Base-by-base conservation (phyloP, 2,113 vertebrate species). In the Cinclus mexicanus region DNA sequence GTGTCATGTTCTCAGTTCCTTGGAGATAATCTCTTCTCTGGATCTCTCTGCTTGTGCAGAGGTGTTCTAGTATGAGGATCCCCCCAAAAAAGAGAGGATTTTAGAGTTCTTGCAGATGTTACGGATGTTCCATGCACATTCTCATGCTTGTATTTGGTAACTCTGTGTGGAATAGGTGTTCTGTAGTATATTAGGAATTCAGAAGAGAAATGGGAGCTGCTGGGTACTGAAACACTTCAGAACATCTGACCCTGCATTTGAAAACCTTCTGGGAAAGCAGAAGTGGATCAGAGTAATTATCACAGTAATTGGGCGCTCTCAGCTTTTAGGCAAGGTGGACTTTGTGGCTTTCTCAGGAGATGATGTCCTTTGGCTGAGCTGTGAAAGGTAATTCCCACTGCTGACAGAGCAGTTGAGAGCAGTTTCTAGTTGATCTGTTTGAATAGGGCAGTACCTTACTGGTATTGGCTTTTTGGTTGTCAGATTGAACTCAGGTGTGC, bases 41-140 rank as follows among this genome's bases (percentile, higher is more conserved):
- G 39, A 14, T 57, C 18, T 60, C 82, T 65, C 16, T 59, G 21
- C 50, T 78, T 33, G 11, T 61, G 15, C 42, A 10, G 37, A 31
- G 29, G 15, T 57, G 11, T 33, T 77, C 7, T 1, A 16, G 8
- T 20, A 14, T 17, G 60, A 75, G 22, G 11, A 23, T 65, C 22
- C 23, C 14, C 50, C 50, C 2, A 6, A 28, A 63, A 17, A 68
- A 8, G 25, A 55, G 39, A 65, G 22, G 5, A 3, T 42, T 69
- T 14, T 19, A 13, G 33, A 15, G 12, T 72, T 72, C 11, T 0
- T 46, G 21, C 18, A 33, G 20, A 1, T 72, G 14, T 71, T 64
- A 10, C 0, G 11, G 17, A 4, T 25, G 6, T 65, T 61, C 29
- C 1, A 0, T 10, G 4, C 9, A 2, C 8, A 1, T 52, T 79